phyloP scores from a whole-genome alignment of 2,797 vertebrate genomes.

The Bovichtus diacanthus region DNA sequence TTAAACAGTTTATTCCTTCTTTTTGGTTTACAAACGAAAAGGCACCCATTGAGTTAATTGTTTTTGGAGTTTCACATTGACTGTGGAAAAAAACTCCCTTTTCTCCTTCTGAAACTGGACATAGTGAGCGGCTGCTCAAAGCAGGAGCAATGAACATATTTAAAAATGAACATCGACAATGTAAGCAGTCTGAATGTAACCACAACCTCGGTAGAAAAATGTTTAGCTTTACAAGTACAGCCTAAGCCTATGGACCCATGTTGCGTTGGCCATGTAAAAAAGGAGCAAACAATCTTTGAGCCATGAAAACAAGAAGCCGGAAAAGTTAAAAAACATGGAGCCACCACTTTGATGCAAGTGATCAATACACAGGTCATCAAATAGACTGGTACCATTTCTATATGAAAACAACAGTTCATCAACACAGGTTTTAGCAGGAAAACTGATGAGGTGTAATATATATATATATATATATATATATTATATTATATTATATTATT shows the following conservation, averaged over 20 bases:
- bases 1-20: constrained; percentile 80
- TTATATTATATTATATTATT: no score
- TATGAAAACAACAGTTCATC: constrained; percentile 14
- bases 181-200: neutral
- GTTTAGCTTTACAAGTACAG: neutral
- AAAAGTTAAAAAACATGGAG: no score
- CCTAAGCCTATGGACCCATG: neutral
- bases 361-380: neutral
- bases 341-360: neutral
- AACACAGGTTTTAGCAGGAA: constrained; percentile 6
- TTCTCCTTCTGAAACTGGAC: constrained; percentile 11
- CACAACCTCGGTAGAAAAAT: neutral
- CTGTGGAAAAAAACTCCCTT: constrained; percentile 56
- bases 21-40: constrained; percentile 94
- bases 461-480: no score
- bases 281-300: neutral
- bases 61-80: constrained; percentile 66
- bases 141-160: constrained; percentile 8
- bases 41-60: constrained; percentile 88
- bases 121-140: constrained; percentile 13
- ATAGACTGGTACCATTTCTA: constrained; percentile 1
- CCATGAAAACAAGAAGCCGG: neutral
- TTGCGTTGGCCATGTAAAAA: neutral
- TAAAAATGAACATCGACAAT: neutral
- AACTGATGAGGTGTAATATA: no score